phyloP scores from a whole-genome alignment of 2,797 vertebrate genomes.

The Vipera latastei region DNA sequence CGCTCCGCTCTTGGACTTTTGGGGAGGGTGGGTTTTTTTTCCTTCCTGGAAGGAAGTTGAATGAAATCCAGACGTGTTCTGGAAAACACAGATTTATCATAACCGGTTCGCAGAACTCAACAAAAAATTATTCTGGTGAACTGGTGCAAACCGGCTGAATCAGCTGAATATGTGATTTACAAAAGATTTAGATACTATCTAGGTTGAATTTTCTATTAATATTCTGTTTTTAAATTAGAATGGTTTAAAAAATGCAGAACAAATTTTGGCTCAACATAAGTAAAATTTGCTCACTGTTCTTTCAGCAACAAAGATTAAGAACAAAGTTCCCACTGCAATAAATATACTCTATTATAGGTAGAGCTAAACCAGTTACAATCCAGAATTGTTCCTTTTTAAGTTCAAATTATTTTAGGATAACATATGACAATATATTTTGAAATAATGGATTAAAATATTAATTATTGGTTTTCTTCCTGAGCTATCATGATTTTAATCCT shows the following conservation, averaged over 20 bases:
- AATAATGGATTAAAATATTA: conserved; percentile 12
- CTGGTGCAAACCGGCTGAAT: too few relatives aligned
- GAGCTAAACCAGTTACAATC: neutral
- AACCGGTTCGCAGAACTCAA: too few relatives aligned
- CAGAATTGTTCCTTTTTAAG: neutral
- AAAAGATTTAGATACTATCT: neutral
- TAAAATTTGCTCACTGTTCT: neutral
- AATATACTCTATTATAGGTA: neutral
- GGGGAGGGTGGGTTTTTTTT: too few relatives aligned
- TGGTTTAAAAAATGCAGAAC: neutral
- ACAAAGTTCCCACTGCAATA: neutral
- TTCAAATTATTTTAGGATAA: neutral
- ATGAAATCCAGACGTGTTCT: too few relatives aligned
- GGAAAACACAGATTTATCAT: too few relatives aligned
- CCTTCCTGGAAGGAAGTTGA: too few relatives aligned
- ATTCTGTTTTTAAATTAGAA: neutral
- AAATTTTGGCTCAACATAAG: neutral
- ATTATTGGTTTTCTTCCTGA: conserved; percentile 29
- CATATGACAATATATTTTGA: neutral
- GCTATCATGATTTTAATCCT: conserved; percentile 22
- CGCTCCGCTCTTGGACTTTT: too few relatives aligned
- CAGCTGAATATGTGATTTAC: neutral
- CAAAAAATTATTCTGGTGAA: too few relatives aligned
- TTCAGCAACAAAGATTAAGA: neutral
- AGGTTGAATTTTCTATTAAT: neutral